A percentile compares a stretch with the other conserved stretches of the same genome.
Conservation (phyloP, 2,888 invertebrate genomes). For the Athalia circularis region DNA sequence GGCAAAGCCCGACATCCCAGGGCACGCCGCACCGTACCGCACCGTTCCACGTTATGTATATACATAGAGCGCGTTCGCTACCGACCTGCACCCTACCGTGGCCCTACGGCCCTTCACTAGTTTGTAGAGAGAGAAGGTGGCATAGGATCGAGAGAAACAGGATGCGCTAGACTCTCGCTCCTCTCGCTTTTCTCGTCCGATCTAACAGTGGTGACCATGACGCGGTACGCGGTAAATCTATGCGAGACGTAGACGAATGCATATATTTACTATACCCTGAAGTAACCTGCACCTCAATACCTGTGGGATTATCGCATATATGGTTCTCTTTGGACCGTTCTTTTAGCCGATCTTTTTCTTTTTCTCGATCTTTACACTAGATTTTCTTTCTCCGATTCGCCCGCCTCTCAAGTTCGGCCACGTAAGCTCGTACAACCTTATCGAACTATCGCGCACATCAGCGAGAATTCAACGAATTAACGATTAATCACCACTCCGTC, state of each 20-base stretch:
- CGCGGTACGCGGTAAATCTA: no score
- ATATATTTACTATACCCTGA: conserved; percentile 49
- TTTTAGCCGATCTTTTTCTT: conserved; percentile 5
- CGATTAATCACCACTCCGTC: conserved; percentile 65
- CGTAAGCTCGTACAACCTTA: conserved; percentile 53
- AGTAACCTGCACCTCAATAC: not conserved
- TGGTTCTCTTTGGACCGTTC: not conserved
- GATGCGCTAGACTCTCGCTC: not conserved
- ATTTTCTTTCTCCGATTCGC: conserved; percentile 50
- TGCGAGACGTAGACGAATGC: conserved; percentile 62
- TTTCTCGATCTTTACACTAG: conserved; percentile 35
- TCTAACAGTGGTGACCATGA: conserved; percentile 63
- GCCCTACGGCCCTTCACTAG: not conserved
- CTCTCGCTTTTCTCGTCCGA: conserved; percentile 4
- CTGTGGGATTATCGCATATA: no score
- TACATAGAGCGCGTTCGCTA: conserved; percentile 38
- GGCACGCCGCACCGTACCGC: conserved; percentile 42
- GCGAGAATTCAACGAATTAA: conserved; percentile 62
- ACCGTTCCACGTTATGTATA: not conserved
- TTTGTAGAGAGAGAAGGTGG: conserved; percentile 3
- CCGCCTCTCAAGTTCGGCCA: conserved; percentile 58
- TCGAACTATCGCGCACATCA: conserved; percentile 58
- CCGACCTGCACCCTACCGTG: not conserved
- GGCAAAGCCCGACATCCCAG: conserved; percentile 51
- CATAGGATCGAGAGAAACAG: conserved; percentile 50